These are phyloP conservation scores for Drosophila pseudoananassae DNA, from an alignment of 1,140 invertebrate species.

Conservation along the genomic window DNA sequence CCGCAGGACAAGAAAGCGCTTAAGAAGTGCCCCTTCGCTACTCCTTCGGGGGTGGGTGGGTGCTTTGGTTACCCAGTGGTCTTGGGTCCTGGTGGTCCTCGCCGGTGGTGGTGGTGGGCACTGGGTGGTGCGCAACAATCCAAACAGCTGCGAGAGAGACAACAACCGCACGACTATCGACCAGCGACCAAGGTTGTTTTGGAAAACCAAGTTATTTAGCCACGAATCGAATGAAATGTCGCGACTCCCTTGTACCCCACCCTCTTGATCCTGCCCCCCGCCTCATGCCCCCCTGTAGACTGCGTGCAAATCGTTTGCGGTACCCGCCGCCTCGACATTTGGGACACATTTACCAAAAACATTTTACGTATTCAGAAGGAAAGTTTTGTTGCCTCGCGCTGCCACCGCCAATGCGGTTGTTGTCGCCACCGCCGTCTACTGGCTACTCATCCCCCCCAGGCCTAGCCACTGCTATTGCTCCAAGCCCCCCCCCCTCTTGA, in stretches of 20 bases:
- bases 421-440: conserved; percentile 40
- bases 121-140: conserved; percentile 55
- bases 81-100: background rate
- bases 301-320: conserved; percentile 49
- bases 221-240: conserved; percentile 78
- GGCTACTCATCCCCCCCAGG: conserved; percentile 7
- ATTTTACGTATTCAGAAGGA: conserved; percentile 78
- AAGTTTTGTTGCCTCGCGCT: conserved; percentile 58
- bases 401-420: conserved; percentile 48
- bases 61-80: background rate
- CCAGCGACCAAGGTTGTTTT: conserved; percentile 59
- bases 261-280: background rate
- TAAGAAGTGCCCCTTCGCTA: conserved; percentile 64
- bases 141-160: conserved; percentile 75
- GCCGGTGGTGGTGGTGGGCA: background rate
- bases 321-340: conserved; percentile 64
- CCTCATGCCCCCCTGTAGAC: background rate
- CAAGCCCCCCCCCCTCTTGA: background rate
- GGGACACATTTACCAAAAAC: conserved; percentile 80
- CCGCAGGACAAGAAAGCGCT: conserved; percentile 83
- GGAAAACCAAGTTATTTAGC: conserved; percentile 75
- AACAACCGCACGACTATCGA: conserved; percentile 59
- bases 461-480: background rate
- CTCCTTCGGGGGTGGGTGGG: background rate
- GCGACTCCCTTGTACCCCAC: conserved; percentile 28